These are phyloP conservation scores for Malachius bipustulatus DNA, from an alignment of 2,888 invertebrate genomes.

Conservation along the genomic window DNA sequence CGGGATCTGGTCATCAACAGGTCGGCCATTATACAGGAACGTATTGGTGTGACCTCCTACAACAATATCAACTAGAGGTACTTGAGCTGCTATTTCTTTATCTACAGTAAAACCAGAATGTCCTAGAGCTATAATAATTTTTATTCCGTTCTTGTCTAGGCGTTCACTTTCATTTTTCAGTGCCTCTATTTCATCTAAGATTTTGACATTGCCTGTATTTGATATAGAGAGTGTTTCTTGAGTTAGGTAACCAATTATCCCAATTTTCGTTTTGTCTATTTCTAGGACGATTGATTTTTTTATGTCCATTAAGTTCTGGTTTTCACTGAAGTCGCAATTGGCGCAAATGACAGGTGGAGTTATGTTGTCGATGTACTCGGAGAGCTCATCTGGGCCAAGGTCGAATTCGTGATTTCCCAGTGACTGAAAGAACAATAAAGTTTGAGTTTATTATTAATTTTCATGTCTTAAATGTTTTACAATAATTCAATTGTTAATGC, in stretches of 20 bases:
- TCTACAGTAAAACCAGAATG: constrained; percentile 78
- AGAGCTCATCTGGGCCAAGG: constrained; percentile 58
- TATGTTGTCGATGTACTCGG: constrained; percentile 59
- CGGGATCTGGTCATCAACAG: constrained; percentile 56
- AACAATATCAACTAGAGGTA: constrained; percentile 72
- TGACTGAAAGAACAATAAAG: constrained; percentile 61
- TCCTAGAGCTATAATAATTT: constrained; percentile 78
- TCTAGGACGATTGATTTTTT: constrained; percentile 52
- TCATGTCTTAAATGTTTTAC: no score
- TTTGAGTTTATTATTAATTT: no score
- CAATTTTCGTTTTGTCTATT: constrained; percentile 55
- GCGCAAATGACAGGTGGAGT: constrained; percentile 63
- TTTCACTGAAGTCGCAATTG: constrained; percentile 56
- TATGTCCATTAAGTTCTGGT: constrained; percentile 16
- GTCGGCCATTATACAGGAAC: constrained; percentile 67
- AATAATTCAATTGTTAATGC: no score
- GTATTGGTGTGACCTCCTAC: constrained; percentile 89
- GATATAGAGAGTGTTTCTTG: constrained; percentile 60
- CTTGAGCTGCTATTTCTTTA: constrained; percentile 59
- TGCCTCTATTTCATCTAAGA: constrained; percentile 55
- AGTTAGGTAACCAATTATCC: constrained; percentile 79
- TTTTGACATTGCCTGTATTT: constrained; percentile 33
- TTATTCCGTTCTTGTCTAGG: constrained; percentile 52
- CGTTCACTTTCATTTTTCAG: constrained; percentile 52
- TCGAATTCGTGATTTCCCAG: constrained; percentile 93